Conservation (phyloP, 2,113 vertebrate genomes). For the Meleagris gallopavo region DNA sequence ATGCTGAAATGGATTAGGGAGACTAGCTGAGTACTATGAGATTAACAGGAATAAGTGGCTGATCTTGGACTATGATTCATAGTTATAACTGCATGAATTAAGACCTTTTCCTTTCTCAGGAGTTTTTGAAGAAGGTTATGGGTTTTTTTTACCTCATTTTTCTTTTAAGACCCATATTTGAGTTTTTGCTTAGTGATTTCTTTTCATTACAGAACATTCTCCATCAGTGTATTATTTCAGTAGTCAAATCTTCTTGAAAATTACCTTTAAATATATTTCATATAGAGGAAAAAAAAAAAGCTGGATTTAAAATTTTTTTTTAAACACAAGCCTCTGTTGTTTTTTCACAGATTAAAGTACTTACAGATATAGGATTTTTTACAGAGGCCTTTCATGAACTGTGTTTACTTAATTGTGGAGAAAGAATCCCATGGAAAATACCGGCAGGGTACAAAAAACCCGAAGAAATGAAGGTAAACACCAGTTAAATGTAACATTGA, state of each 20-base stretch:
- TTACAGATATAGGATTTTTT: constrained; percentile 80
- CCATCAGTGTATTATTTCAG: not conserved
- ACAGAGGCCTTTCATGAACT: constrained; percentile 80
- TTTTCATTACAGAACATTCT: not conserved
- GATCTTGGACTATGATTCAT: not conserved
- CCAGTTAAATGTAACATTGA: not conserved
- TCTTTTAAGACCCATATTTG: not conserved
- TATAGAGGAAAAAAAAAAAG: not conserved
- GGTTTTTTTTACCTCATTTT: not conserved
- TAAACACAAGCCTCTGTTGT: constrained; percentile 6
- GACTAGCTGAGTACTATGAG: not conserved
- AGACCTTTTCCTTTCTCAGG: not conserved
- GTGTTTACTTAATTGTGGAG: constrained; percentile 70
- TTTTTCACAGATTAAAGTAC: constrained; percentile 77
- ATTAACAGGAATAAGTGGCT: not conserved
- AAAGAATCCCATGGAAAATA: constrained; percentile 71
- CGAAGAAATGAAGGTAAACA: constrained; percentile 70
- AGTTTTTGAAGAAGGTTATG: not conserved
- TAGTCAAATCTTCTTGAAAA: not conserved
- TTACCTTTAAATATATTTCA: not conserved
- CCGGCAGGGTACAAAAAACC: constrained; percentile 64
- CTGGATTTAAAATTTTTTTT: not conserved
- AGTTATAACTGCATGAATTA: not conserved
- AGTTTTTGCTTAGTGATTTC: not conserved
- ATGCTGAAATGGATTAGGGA: not conserved